Conservation (phyloP, 2,888 invertebrate species). For the Drosophila barbarae region DNA sequence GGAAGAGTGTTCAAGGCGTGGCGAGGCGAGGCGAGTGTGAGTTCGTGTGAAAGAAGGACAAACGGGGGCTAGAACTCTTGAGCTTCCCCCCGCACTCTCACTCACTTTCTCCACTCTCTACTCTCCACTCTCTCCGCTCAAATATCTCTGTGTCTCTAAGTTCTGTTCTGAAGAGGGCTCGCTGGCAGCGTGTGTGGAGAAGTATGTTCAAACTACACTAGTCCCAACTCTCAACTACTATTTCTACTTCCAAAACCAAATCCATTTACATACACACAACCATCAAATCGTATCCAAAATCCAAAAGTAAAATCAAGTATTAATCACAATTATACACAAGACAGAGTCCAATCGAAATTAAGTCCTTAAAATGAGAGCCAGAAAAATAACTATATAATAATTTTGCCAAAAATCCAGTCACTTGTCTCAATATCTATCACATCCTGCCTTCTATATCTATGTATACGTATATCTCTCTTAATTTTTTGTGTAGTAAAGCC, state of each 20-base stretch:
- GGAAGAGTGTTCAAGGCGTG: constrained; percentile 35
- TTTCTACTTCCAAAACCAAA: constrained; percentile 18
- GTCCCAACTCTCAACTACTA: constrained; percentile 34
- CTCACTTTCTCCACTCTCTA: constrained; percentile 33
- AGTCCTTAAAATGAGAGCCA: constrained; percentile 45
- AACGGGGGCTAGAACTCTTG: constrained; percentile 31
- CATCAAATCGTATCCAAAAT: constrained; percentile 30
- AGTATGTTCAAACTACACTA: constrained; percentile 71
- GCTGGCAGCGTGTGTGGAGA: constrained; percentile 74
- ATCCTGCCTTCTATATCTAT: constrained; percentile 27
- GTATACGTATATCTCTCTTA: constrained; percentile 17
- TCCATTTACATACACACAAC: constrained; percentile 20
- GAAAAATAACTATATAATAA: constrained; percentile 17
- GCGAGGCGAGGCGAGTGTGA: constrained; percentile 44
- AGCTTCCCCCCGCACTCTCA: constrained; percentile 28
- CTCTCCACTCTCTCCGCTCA: constrained; percentile 44
- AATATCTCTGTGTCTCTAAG: constrained; percentile 51
- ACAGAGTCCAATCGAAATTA: constrained; percentile 34
- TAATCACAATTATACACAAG: constrained; percentile 21
- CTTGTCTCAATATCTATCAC: constrained; percentile 26
- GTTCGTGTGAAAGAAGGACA: constrained; percentile 40
- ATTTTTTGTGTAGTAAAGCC: constrained; percentile 54
- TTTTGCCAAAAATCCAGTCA: constrained; percentile 17
- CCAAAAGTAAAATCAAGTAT: constrained; percentile 17
- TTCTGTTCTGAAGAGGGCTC: constrained; percentile 64